A percentile compares a stretch with the other conserved stretches of the same genome.
Conservation (phyloP, 2,888 invertebrate species). For the Anoncus sp. region DNA sequence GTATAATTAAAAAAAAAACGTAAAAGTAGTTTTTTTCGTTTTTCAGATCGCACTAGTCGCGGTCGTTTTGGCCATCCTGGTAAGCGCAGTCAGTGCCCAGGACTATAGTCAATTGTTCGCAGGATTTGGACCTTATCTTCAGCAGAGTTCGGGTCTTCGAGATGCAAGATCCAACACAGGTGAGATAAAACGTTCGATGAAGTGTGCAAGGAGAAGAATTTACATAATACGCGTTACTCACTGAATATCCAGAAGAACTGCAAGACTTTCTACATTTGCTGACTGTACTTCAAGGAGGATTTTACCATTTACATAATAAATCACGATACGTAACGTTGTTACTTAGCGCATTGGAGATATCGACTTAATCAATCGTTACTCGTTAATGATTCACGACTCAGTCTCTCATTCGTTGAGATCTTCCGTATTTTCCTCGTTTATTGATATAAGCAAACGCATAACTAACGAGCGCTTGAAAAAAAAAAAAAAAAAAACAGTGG, state of each 20-base stretch:
- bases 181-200: conserved; percentile 62
- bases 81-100: conserved; percentile 73
- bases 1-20: too few species aligned
- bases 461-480: conserved; percentile 21
- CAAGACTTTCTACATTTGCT: conserved; percentile 27
- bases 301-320: conserved; percentile 45
- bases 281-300: conserved; percentile 31
- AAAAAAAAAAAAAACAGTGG: too few species aligned
- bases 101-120: conserved; percentile 78
- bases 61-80: conserved; percentile 72
- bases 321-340: conserved; percentile 31
- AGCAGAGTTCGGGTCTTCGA: conserved; percentile 73
- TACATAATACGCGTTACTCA: conserved; percentile 43
- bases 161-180: conserved; percentile 81
- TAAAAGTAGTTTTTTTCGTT: too few species aligned
- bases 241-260: conserved; percentile 25
- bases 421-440: conserved; percentile 45
- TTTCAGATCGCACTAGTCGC: conserved; percentile 77
- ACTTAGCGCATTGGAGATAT: conserved; percentile 9
- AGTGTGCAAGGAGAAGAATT: conserved; percentile 40
- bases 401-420: conserved; percentile 5
- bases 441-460: conserved; percentile 5
- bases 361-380: conserved; percentile 34
- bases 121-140: conserved; percentile 78
- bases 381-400: conserved; percentile 33